Evolutionary conservation across 2,888 invertebrate genomes (phyloP), one percentile per base, ranked within the genome.

Genomic region (Orthosia cruda): DNA sequence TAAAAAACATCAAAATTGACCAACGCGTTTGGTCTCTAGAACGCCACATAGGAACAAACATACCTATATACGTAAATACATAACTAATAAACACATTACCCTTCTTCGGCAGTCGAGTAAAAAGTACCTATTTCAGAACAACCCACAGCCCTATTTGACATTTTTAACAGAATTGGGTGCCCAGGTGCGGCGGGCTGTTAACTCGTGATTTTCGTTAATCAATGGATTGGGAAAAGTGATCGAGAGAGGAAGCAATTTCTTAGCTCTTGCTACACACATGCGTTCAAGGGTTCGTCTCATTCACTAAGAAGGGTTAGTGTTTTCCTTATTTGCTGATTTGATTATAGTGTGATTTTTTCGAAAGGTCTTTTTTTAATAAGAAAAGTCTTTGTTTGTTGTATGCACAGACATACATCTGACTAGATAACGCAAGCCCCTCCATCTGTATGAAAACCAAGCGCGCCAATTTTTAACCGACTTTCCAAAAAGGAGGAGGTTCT

Each of bases 141-240:
- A 3, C 40, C 47, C 32, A 1, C 54, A 85, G 72, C 88, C 83
- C 88, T 91, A 71, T 75, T 58, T 81, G 83, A 80, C 87, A 89
- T 89, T 90, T 90, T 91, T 90, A 91, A 91, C 81, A 89, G 88
- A 91, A 93, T 91, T 89, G 91, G 88, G 89, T 84, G 86, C 66
- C 86, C 95, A 95, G 95, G 95, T 95, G 95, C 79, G 32, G 78
- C 65, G 65, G 79, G 69, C 73, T 83, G 88, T 90, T 88, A 84
- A 81, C 91, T 93, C 91, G 90, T 94, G 96, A 96, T 96, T 96
- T 95, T 89, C 91, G 82, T 91, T 94, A 95, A 95, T 95, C 95
- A 95, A 95, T 92, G 94, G 90, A 89, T 91, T 88, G 85, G 89
- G 87, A 82, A 89, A 91, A 88, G 88, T 85, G 87, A 89, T 90